These are phyloP conservation scores for Ptilodon capucinus DNA, from an alignment of 2,888 invertebrate genomes.

Conservation along the genomic window DNA sequence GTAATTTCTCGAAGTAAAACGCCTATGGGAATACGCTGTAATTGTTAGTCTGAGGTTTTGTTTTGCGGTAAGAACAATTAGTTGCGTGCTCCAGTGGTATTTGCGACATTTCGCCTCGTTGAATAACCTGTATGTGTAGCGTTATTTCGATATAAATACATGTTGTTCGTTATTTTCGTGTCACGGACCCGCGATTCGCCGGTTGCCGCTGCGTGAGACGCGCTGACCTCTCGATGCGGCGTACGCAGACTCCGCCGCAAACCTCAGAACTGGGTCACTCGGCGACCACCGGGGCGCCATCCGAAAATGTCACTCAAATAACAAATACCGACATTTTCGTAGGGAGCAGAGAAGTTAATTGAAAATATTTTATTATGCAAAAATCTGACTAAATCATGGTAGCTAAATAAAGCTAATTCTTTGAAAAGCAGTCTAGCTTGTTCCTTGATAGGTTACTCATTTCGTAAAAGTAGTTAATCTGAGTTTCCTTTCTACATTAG, in stretches of 20 bases:
- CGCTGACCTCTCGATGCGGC: slow-evolving; percentile 58
- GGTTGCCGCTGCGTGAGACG: slow-evolving; percentile 40
- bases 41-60: slow-evolving; percentile 17
- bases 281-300: slow-evolving; percentile 44
- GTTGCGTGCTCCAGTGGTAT: slow-evolving; percentile 31
- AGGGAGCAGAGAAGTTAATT: background rate
- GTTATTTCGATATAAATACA: slow-evolving; percentile 38
- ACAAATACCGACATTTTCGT: slow-evolving; percentile 11
- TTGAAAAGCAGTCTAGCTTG: background rate
- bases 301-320: slow-evolving; percentile 48
- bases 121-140: slow-evolving; percentile 17
- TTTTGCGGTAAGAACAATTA: slow-evolving; percentile 13
- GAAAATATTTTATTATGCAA: background rate
- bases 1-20: slow-evolving; percentile 38
- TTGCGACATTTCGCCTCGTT: slow-evolving; percentile 29
- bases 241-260: slow-evolving; percentile 62
- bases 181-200: slow-evolving; percentile 48
- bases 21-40: slow-evolving; percentile 32
- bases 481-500: too few relatives aligned
- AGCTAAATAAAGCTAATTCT: background rate
- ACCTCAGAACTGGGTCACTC: slow-evolving; percentile 64
- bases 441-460: too few relatives aligned
- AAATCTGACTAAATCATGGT: background rate
- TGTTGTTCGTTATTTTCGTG: slow-evolving; percentile 37
- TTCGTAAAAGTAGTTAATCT: too few relatives aligned